These are phyloP conservation scores for Falco naumanni DNA, from an alignment of 2,797 vertebrate genomes.

Conservation along the genomic window DNA sequence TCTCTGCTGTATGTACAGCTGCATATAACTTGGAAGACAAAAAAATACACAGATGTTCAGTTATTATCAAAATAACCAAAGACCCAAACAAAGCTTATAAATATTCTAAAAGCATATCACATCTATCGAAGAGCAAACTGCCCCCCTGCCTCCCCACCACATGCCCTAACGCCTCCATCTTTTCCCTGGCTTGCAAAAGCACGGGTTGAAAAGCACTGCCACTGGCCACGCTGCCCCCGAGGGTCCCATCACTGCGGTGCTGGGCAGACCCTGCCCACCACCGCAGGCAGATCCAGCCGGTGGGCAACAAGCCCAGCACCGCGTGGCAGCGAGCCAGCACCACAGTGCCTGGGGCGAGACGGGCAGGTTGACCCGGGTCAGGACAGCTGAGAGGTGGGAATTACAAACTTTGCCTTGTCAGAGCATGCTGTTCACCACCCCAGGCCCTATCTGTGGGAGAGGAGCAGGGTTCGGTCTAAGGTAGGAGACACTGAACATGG, in stretches of 20 bases:
- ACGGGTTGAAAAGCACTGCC: rapidly evolving
- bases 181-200: background rate
- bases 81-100: background rate
- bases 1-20: background rate
- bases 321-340: background rate
- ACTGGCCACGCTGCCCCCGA: rapidly evolving
- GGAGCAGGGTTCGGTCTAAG: background rate
- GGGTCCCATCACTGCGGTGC: background rate
- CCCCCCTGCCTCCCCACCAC: background rate
- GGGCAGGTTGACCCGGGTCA: background rate
- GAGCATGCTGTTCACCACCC: background rate
- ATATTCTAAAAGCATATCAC: background rate
- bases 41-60: background rate
- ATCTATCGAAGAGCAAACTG: background rate
- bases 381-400: background rate
- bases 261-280: background rate
- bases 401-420: background rate
- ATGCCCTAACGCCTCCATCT: background rate
- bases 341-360: rapidly evolving
- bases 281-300: background rate
- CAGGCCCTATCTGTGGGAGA: background rate
- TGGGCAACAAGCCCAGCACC: background rate
- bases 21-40: background rate
- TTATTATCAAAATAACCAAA: background rate
- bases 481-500: background rate